Base-by-base conservation (phyloP, 2,888 invertebrate genomes). In the Theristus sp. region DNA sequence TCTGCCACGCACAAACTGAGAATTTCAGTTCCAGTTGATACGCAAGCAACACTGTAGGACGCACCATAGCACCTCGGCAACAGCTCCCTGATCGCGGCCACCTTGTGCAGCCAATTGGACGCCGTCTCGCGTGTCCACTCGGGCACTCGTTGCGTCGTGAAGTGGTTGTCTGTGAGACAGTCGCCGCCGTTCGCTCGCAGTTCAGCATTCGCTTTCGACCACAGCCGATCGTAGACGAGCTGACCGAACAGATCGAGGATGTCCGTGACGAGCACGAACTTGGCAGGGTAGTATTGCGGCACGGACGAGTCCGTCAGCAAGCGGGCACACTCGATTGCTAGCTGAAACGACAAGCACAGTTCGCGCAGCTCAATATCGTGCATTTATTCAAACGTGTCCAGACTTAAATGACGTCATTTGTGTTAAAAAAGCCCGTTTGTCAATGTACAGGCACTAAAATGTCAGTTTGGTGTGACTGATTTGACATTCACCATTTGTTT, bases 31-130 rank as follows among this genome's bases (percentile, higher is more conserved):
- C n/a, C n/a, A n/a, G n/a, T n/a, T n/a, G n/a, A n/a, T 6, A 56
- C 6, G 56, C 31, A 30, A 17, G n/a, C 2, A 31, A 31, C 17
- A 57, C 28, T 30, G 30, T 24, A 55, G 28, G 3, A 59, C 59
- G 2, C 1, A 59, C 71, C 86, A 75, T 91, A 96, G 28, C 98
- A 80, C 56, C 80, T 62, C 0, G 96, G 94, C 56, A 98, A 81
- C 10, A 98, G 77, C 76, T 98, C 96, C 65, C 93, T 80, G 68
- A 98, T 93, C 0, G 94, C 94, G 0, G 94, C 89, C 74, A 96
- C 89, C 81, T 98, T 98, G 76, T 88, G 93, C 78, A 98, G 89
- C 98, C 98, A 98, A 79, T 98, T 98, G 66, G 88, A 83, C 73
- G 93, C 93, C 0, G 93, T 96, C 29, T 68, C 68, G 25, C 64